phyloP scores from a whole-genome alignment of 2,797 vertebrate species.

The Chaenodraco wilsoni region DNA sequence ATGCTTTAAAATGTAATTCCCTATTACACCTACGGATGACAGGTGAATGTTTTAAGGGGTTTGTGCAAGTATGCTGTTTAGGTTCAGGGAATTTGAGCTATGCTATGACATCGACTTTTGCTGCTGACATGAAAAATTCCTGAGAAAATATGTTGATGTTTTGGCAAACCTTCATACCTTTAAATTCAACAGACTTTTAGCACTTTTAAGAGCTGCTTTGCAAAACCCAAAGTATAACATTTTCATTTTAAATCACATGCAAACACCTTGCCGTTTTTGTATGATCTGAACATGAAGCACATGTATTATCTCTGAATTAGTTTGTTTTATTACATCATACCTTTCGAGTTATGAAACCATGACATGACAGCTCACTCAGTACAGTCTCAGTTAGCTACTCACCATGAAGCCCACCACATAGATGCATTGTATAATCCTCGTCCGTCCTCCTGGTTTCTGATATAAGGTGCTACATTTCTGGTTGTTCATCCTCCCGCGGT shows the following conservation, averaged over 20 bases:
- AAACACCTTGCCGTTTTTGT: neutral
- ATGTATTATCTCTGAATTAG: neutral
- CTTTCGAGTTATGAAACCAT: slow-evolving; percentile 25
- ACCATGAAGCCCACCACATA: slow-evolving; percentile 88
- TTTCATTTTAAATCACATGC: neutral
- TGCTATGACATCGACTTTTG: no score
- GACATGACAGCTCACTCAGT: neutral
- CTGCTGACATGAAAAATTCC: neutral
- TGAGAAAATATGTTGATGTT: neutral
- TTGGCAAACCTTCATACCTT: neutral
- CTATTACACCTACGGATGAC: neutral
- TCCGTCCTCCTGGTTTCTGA: slow-evolving; percentile 60
- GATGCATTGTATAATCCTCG: slow-evolving; percentile 80
- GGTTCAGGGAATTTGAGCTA: neutral
- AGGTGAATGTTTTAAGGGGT: neutral
- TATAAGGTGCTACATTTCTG: slow-evolving; percentile 72
- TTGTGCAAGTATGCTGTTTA: neutral
- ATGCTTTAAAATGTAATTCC: neutral
- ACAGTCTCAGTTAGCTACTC: slow-evolving; percentile 59
- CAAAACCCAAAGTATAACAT: neutral
- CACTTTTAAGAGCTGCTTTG: neutral
- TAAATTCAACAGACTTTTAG: neutral
- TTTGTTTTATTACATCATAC: neutral
- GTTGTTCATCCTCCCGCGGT: slow-evolving; percentile 78
- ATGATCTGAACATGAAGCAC: neutral